These are phyloP conservation scores for Pararge aegeria DNA, from an alignment of 1,140 invertebrate species.

Conservation along the genomic window DNA sequence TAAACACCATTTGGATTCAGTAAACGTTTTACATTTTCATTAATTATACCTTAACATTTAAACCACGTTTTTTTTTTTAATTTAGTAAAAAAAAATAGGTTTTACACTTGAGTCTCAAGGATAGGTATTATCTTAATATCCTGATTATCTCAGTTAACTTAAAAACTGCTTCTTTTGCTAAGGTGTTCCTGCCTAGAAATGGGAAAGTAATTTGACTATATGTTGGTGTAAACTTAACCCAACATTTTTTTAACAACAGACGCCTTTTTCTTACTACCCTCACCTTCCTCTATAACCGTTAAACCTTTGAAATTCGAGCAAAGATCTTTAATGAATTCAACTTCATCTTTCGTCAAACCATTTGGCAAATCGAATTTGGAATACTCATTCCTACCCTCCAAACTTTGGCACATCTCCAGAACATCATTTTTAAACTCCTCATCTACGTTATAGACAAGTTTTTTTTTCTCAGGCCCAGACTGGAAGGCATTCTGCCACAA, in stretches of 20 bases:
- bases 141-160: too few relatives aligned
- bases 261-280: constrained; percentile 48
- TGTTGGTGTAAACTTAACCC: background rate
- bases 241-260: constrained; percentile 49
- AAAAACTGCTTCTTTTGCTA: too few relatives aligned
- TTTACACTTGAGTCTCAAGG: too few relatives aligned
- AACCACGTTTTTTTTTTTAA: too few relatives aligned
- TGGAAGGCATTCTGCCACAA: constrained; percentile 64
- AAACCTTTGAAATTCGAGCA: constrained; percentile 46
- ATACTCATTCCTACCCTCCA: constrained; percentile 50
- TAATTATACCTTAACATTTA: too few relatives aligned
- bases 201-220: too few relatives aligned
- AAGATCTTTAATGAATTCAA: constrained; percentile 51
- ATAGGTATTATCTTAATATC: too few relatives aligned
- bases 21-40: too few relatives aligned
- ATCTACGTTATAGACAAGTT: constrained; percentile 51
- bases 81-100: too few relatives aligned
- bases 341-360: constrained; percentile 51
- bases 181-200: too few relatives aligned
- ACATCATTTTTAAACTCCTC: constrained; percentile 55
- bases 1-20: too few relatives aligned
- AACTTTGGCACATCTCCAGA: constrained; percentile 62
- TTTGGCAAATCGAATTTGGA: constrained; percentile 59
- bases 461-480: constrained; percentile 36
- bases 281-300: constrained; percentile 45